A percentile compares a stretch with the other conserved stretches of the same genome.
Conservation (phyloP, 2,888 invertebrate genomes). For the Pomacea canaliculata region DNA sequence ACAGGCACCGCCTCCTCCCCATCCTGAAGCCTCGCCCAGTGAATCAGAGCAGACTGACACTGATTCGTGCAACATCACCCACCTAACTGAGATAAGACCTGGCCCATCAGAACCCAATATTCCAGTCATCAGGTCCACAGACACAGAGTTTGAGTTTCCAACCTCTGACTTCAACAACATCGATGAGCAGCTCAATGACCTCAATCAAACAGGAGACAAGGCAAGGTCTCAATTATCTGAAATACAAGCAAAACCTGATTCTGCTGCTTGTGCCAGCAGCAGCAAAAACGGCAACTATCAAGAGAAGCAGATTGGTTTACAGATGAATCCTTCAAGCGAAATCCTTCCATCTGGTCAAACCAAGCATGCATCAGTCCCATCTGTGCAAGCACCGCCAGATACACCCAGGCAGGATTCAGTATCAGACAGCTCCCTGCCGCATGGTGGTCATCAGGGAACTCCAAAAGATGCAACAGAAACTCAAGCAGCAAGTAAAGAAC, state of each 20-base stretch:
- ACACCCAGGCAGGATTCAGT: no score
- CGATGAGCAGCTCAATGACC: slow-evolving; percentile 55
- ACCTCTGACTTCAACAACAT: slow-evolving; percentile 60
- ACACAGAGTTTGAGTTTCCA: slow-evolving; percentile 60
- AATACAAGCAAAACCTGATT: neutral
- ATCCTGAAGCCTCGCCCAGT: slow-evolving; percentile 39
- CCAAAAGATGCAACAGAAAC: no score
- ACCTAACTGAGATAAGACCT: slow-evolving; percentile 32
- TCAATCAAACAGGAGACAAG: slow-evolving; percentile 46
- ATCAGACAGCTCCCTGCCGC: no score
- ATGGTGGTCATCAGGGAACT: no score
- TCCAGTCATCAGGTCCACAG: slow-evolving; percentile 51
- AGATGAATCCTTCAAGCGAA: neutral
- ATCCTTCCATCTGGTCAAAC: no score
- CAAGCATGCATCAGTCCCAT: no score
- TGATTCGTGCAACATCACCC: slow-evolving; percentile 54
- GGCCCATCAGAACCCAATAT: slow-evolving; percentile 35
- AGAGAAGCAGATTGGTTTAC: neutral
- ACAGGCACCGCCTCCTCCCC: slow-evolving; percentile 30
- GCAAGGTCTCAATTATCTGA: no score
- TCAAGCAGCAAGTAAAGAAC: no score
- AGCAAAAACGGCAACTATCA: neutral
- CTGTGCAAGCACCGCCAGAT: no score
- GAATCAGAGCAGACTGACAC: slow-evolving; percentile 58
- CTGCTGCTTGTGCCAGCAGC: neutral